A percentile compares a stretch with the other conserved stretches of the same genome.
Conservation (phyloP, 1,140 invertebrate species). For the Spodoptera frugiperda region DNA sequence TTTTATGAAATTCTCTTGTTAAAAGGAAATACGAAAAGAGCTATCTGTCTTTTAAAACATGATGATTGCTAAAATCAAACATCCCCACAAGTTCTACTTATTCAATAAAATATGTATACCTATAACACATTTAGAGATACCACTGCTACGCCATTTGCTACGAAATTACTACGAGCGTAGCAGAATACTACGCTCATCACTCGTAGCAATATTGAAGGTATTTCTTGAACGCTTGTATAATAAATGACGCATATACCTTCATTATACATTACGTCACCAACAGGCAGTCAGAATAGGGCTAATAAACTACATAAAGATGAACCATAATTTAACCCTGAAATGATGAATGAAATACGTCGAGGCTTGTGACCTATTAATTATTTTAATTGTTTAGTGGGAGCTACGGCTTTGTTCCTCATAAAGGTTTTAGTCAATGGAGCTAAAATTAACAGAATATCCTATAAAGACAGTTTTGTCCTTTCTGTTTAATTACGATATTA, state of each 20-base stretch:
- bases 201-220: neutral
- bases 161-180: slow-evolving; percentile 15
- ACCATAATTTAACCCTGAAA: neutral
- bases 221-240: neutral
- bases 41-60: too few relatives aligned
- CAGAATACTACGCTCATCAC: neutral
- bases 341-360: slow-evolving; percentile 32
- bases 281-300: neutral
- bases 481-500: neutral
- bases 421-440: neutral
- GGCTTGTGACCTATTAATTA: slow-evolving; percentile 29
- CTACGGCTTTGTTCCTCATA: neutral
- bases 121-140: too few relatives aligned
- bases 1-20: too few relatives aligned
- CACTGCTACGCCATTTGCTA: slow-evolving; percentile 9
- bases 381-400: slow-evolving; percentile 35
- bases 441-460: neutral
- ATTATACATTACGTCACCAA: neutral
- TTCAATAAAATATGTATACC: too few relatives aligned
- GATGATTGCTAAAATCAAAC: too few relatives aligned
- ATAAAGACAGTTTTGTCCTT: neutral
- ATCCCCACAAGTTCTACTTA: too few relatives aligned
- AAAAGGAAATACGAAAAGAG: too few relatives aligned
- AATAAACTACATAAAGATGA: neutral
- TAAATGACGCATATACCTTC: neutral